Evolutionary conservation across 2,888 invertebrate genomes (phyloP), one percentile per base, ranked within the genome.

Genomic region (Bombylius discolor): DNA sequence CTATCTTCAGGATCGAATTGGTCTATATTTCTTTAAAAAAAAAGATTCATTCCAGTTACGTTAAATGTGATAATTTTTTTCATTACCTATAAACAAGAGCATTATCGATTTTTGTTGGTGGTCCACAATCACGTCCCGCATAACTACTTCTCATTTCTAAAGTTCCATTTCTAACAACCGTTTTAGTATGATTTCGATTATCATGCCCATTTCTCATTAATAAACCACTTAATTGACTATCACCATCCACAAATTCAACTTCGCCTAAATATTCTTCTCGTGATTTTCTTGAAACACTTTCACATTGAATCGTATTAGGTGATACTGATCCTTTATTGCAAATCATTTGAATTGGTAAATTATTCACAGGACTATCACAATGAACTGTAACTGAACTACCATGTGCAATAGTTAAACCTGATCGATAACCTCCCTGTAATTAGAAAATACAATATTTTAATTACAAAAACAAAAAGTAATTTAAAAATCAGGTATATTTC

Each of bases 321-420:
- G 67, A 67, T 7, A 73, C 62, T 4, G 63, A 53, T 4, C 74
- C 74, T 51, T 70, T 67, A 56, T 68, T 68, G 51, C 74, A 74
- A 1, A 65, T 64, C 66, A 74, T 71, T 63, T 71, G 68, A 5
- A 74, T 68, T 70, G 56, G 81, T 79, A 42, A 80, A 64, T 65
- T 75, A 72, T 65, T 79, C 67, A 63, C 70, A 65, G 67, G 67
- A 42, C 68, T 65, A 32, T 85, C 84, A 63, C 88, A 88, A 53
- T 85, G 83, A 59, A 85, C 86, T 58, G 79, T 80, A 9, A 91
- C 87, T 2, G 83, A 82, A 1, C 88, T 85, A 0, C 87, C 89
- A 65, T 90, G 89, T 0, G 87, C 86, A 33, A 91, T 88, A 0
- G 85, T 88, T 6, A 89, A 77, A 0, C 89, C 89, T 3, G 85